Conservation (phyloP, 2,113 vertebrate species). For the Stegostoma tigrinum region DNA sequence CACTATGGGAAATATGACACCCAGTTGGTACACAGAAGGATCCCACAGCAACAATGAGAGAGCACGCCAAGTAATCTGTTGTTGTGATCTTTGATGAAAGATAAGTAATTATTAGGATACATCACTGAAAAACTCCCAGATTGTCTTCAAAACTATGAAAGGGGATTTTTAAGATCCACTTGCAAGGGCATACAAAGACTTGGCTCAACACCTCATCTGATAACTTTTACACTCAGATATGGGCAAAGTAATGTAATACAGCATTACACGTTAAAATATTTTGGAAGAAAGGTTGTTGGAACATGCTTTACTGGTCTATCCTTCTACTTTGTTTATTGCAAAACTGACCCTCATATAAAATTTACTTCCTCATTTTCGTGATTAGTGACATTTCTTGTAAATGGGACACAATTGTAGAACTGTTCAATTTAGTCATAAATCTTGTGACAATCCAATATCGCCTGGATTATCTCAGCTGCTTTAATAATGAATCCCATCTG, state of each 20-base stretch:
- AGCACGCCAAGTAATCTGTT: background rate
- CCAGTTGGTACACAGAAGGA: background rate
- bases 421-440: conserved; percentile 17
- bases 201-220: background rate
- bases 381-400: conserved; percentile 12
- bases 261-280: background rate
- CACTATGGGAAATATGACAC: background rate
- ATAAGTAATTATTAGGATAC: background rate
- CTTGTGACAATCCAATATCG: background rate
- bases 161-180: background rate
- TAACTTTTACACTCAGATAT: background rate
- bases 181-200: too few relatives aligned
- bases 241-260: background rate
- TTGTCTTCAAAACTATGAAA: background rate
- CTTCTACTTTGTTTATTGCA: background rate
- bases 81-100: background rate
- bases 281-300: background rate
- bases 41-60: background rate
- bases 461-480: background rate
- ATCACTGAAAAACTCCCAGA: background rate
- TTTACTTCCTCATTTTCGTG: background rate
- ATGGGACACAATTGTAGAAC: background rate
- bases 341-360: background rate
- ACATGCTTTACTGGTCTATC: background rate
- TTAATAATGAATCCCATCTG: conserved; percentile 16